Evolutionary conservation across 2,888 invertebrate genomes (phyloP).

Genomic region (Loripinus fragilis): DNA sequence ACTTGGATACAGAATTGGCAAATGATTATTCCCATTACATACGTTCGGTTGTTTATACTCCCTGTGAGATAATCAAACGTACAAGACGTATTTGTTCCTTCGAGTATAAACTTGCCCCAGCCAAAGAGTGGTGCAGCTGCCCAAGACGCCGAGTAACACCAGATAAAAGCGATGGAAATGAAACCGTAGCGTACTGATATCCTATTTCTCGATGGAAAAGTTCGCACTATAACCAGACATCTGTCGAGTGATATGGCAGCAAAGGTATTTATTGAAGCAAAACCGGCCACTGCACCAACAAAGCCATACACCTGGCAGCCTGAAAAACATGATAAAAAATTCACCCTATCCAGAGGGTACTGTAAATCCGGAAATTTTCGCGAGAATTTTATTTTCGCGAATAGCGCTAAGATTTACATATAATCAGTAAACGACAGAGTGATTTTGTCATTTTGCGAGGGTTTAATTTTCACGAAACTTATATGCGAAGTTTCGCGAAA

Average conservation of each 20-base stretch:
- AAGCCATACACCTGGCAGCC: slow-evolving; percentile 67
- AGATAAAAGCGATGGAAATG: slow-evolving; percentile 38
- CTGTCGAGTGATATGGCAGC: slow-evolving; percentile 66
- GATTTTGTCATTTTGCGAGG: too few species aligned
- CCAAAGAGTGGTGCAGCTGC: slow-evolving; percentile 60
- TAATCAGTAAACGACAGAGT: too few species aligned
- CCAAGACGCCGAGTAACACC: slow-evolving; percentile 66
- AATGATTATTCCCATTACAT: slow-evolving; percentile 60
- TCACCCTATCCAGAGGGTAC: too few species aligned
- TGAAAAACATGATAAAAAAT: slow-evolving; percentile 38
- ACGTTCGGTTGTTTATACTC: slow-evolving; percentile 49
- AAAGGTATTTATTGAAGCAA: slow-evolving; percentile 68
- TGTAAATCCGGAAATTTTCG: too few species aligned
- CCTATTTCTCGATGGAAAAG: slow-evolving; percentile 26
- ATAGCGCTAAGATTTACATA: too few species aligned
- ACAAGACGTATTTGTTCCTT: slow-evolving; percentile 67
- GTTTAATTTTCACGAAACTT: too few species aligned
- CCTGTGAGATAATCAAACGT: slow-evolving; percentile 68
- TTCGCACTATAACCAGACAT: slow-evolving; percentile 58
- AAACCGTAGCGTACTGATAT: slow-evolving; percentile 31
- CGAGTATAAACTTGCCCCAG: slow-evolving; percentile 66
- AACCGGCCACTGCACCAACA: slow-evolving; percentile 59
- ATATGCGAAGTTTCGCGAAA: too few species aligned
- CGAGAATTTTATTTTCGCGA: too few species aligned
- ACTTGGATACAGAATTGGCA: slow-evolving; percentile 64